phyloP scores from a whole-genome alignment of 1,140 invertebrate genomes.

The Frieseomelitta varia region DNA sequence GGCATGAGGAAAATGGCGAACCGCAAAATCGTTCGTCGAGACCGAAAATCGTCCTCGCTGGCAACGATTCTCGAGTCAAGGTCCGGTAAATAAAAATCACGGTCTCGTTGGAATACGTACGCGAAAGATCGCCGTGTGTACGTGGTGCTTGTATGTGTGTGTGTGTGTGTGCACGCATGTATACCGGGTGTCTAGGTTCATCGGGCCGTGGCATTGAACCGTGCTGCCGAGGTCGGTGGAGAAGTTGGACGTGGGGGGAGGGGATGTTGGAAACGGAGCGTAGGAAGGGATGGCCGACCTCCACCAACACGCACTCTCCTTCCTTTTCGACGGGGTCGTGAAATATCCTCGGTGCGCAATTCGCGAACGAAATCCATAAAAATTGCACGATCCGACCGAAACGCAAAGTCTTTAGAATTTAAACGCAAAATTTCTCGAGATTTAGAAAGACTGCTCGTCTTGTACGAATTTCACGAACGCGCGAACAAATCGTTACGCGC shows the following conservation, averaged over 20 bases:
- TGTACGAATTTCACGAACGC: not conserved
- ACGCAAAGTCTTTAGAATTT: not conserved
- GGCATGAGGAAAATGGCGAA: not conserved
- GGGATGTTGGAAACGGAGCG: conserved; percentile 25
- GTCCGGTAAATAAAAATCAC: conserved; percentile 53
- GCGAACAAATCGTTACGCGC: too few species aligned
- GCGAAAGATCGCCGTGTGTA: too few species aligned
- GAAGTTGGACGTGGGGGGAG: conserved; percentile 1
- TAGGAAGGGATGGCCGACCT: conserved; percentile 6
- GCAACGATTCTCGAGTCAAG: conserved; percentile 43
- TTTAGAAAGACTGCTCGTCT: not conserved
- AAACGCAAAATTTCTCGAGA: too few species aligned
- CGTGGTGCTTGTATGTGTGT: not conserved
- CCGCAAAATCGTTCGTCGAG: too few species aligned
- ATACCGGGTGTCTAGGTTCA: conserved; percentile 42
- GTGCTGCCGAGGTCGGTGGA: conserved; percentile 4
- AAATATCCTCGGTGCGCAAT: not conserved
- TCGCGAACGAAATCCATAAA: not conserved
- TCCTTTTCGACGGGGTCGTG: not conserved
- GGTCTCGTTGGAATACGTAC: conserved; percentile 7
- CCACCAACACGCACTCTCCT: not conserved
- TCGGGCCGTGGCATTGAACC: conserved; percentile 65
- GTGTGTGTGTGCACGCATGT: not conserved
- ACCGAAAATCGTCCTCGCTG: not conserved
- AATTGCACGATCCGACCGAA: not conserved